Evolutionary conservation across 2,113 vertebrate species (phyloP).

Genomic region (Hypanus sabinus): DNA sequence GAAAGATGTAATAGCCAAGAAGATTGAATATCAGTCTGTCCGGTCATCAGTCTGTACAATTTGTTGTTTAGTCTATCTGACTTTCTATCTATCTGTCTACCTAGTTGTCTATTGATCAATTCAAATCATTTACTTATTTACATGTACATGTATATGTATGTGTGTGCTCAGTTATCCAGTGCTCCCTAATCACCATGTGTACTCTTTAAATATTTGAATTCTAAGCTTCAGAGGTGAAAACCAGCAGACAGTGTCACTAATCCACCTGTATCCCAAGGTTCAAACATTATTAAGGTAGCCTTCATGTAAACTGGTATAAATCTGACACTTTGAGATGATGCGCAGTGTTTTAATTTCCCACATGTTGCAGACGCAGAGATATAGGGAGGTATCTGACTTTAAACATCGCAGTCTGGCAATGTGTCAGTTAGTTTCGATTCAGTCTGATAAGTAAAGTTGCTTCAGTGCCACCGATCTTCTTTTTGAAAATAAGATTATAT

Average conservation of each 20-base stretch:
- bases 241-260: neutral
- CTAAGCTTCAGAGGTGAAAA: constrained; percentile 9
- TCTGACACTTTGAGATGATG: neutral
- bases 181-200: neutral
- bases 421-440: neutral
- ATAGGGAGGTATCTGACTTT: neutral
- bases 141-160: too few relatives aligned
- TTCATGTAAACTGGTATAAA: neutral
- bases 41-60: too few relatives aligned
- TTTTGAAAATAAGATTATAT: neutral
- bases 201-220: constrained; percentile 10
- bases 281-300: neutral
- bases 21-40: neutral
- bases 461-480: neutral
- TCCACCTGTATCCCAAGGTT: neutral
- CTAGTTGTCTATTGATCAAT: too few relatives aligned
- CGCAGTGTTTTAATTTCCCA: neutral
- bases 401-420: too few relatives aligned
- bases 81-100: too few relatives aligned
- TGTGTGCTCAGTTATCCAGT: neutral
- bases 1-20: neutral
- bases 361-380: neutral
- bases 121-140: too few relatives aligned
- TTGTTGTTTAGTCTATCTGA: too few relatives aligned
- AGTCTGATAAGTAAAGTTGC: neutral